phyloP scores from a whole-genome alignment of 2,113 vertebrate genomes.

The Pithys albifrons region DNA sequence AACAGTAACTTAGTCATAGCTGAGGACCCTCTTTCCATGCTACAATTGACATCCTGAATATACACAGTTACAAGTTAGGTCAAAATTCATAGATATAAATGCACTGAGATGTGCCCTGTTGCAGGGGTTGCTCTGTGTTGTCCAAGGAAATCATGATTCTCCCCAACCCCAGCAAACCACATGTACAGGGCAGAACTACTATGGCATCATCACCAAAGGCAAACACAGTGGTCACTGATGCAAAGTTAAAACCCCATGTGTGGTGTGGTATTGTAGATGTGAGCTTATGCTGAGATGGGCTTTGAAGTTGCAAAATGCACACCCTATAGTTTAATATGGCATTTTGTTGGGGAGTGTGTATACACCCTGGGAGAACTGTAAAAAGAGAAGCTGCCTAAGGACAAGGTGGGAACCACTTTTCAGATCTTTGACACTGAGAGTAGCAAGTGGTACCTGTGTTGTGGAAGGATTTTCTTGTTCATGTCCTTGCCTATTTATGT shows the following conservation, averaged over 20 bases:
- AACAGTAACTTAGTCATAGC: not conserved
- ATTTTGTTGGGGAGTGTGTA: not conserved
- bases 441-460: not conserved
- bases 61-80: not conserved
- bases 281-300: not conserved
- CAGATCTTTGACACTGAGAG: not conserved
- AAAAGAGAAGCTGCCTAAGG: not conserved
- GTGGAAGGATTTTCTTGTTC: not conserved
- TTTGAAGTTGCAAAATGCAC: not conserved
- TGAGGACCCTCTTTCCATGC: not conserved
- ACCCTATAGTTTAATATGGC: not conserved
- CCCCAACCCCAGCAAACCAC: not conserved
- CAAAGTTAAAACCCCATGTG: not conserved
- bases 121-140: not conserved
- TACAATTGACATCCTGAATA: not conserved
- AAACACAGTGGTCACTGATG: not conserved
- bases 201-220: not conserved
- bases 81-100: not conserved
- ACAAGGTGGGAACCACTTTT: not conserved
- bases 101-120: not conserved
- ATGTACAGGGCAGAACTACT: not conserved
- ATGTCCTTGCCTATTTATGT: not conserved
- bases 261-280: accelerated
- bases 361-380: not conserved
- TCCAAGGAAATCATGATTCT: not conserved